A percentile compares a stretch with the other conserved stretches of the same genome.
These are phyloP conservation scores for Parauchenoglanis ngamensis DNA, from an alignment of 2,797 vertebrate genomes.

Conservation along the genomic window DNA sequence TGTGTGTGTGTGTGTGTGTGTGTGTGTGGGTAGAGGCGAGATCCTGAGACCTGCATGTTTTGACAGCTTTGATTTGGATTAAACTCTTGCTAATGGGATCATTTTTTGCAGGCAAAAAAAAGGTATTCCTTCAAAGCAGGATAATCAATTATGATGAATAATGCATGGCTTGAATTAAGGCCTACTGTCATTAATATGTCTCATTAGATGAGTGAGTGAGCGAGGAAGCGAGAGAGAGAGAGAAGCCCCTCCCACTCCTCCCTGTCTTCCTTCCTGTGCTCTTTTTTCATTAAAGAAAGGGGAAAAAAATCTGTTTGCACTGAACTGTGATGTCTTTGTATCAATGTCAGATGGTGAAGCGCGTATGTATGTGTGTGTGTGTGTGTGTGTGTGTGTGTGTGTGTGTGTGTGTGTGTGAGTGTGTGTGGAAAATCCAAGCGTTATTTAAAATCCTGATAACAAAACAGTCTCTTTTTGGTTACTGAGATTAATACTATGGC, in stretches of 20 bases:
- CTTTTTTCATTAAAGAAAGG: slow-evolving; percentile 30
- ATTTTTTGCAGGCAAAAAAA: slow-evolving; percentile 86
- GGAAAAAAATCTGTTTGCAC: slow-evolving; percentile 71
- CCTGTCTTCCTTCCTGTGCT: neutral
- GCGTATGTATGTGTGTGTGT: neutral
- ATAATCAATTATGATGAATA: slow-evolving; percentile 99
- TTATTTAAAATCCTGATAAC: neutral
- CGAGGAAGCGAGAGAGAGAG: slow-evolving; percentile 51
- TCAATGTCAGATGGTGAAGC: slow-evolving; percentile 67
- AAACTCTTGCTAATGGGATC: slow-evolving; percentile 92
- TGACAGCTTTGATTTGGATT: slow-evolving; percentile 97
- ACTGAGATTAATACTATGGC: neutral
- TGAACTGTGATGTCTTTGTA: slow-evolving; percentile 70
- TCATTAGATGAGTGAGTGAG: slow-evolving; percentile 90
- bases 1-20: slow-evolving; percentile 75
- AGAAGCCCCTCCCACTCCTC: slow-evolving; percentile 26
- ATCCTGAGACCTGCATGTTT: slow-evolving; percentile 83
- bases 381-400: too few species aligned
- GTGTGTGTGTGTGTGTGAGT: too few species aligned
- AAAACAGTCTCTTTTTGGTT: neutral
- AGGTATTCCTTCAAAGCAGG: slow-evolving; percentile 87
- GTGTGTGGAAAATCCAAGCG: too few species aligned
- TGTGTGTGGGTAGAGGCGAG: slow-evolving; percentile 69
- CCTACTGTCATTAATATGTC: slow-evolving; percentile 98
- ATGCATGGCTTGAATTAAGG: slow-evolving; percentile 92